phyloP scores from a whole-genome alignment of 2,888 invertebrate species.

The Noctuana brunneofusca region DNA sequence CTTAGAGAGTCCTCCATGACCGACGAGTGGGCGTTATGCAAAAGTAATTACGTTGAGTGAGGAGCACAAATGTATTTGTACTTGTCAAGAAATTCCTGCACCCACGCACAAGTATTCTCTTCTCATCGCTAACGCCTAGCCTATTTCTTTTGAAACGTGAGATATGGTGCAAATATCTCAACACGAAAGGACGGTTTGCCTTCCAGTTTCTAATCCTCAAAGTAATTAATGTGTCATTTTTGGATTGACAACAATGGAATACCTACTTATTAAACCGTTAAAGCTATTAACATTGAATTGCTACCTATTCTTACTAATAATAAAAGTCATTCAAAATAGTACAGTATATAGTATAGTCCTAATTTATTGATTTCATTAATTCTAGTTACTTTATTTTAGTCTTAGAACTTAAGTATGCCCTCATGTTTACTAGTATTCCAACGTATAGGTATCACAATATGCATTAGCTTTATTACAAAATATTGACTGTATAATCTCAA shows the following conservation, averaged over 20 bases:
- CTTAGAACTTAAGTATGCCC: too few relatives aligned
- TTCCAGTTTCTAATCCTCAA: neutral
- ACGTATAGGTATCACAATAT: neutral
- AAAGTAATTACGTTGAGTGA: conserved; percentile 28
- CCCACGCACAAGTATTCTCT: conserved; percentile 15
- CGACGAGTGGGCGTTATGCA: conserved; percentile 21
- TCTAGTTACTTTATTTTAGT: too few relatives aligned
- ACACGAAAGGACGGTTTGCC: neutral
- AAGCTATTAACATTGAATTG: too few relatives aligned
- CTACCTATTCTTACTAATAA: too few relatives aligned
- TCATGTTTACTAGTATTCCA: too few relatives aligned
- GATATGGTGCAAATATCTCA: conserved; percentile 12
- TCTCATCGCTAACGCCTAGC: conserved; percentile 5
- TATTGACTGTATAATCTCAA: neutral
- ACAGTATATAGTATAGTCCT: too few relatives aligned
- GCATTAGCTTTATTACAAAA: conserved; percentile 13
- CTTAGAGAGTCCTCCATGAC: conserved; percentile 12
- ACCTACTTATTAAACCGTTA: neutral
- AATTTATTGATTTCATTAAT: too few relatives aligned
- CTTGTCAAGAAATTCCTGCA: conserved; percentile 23
- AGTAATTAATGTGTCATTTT: neutral
- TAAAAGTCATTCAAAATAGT: too few relatives aligned
- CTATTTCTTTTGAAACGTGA: conserved; percentile 7
- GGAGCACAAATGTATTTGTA: conserved; percentile 18
- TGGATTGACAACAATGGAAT: neutral